Base-by-base conservation (phyloP, 1,140 invertebrate genomes). In the Procambarus clarkii region DNA sequence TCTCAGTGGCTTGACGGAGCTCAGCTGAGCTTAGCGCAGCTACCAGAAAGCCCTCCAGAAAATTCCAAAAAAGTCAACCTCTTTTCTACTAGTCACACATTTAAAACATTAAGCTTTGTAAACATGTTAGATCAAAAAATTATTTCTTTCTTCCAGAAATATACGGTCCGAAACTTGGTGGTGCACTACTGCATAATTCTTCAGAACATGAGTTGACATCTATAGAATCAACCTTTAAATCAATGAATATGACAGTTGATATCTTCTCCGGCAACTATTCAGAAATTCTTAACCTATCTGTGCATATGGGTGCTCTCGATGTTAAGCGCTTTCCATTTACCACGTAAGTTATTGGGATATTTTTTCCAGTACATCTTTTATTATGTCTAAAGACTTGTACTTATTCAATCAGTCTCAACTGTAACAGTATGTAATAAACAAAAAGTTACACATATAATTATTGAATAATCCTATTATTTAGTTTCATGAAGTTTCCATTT, bases 251-350 rank as follows among this genome's bases (percentile, higher is more conserved):
- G 60, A 21, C 54, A 48, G 82, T 85, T 69, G 44, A 44, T n/a
- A 7, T 3, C 21, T 85, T 74, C 82, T 18, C 64, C 7, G 82
- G 82, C 34, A 85, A 85, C 44, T 85, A 85, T 48, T 45, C 60
- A 48, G 64, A 85, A 3, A n/a, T 85, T 5, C 0, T 0, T 13
- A 2, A 71, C 1, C 45, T 34, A 11, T 18, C 21, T 0, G 3
- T n/a, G 18, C 45, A 71, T 44, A 85, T 85, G 60, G 13, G 34
- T 11, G 58, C 82, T 34, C 64, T 69, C 15, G 46, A 71, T 85
- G 82, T 85, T 45, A 4, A 44, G 2, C 71, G 21, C 44, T 85
- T 85, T 60, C 82, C 34, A 64, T 18, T 0, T 24, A 18, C 21
- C 21, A 21, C 44, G 77, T 79, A 79, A 79, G 77, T 48, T 48